Evolutionary conservation across 2,113 vertebrate species (phyloP).

Genomic region (Periophthalmodon schlosseri): DNA sequence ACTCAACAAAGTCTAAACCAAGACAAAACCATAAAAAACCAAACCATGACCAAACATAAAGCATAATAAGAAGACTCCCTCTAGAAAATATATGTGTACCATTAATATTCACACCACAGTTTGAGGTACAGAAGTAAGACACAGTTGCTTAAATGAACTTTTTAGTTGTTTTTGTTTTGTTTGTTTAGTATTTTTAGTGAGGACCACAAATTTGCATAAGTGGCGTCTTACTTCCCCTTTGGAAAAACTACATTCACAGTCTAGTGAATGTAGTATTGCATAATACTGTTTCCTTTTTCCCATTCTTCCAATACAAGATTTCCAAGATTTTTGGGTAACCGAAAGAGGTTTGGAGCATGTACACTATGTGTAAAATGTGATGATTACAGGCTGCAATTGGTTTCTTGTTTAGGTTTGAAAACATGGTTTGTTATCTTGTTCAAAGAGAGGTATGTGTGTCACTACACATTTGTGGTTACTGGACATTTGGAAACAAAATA

Average conservation of each 20-base stretch:
- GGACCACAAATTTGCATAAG: not conserved
- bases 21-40: not conserved
- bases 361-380: constrained; percentile 20
- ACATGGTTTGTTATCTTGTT: not conserved
- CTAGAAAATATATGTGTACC: too few species aligned
- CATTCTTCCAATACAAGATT: constrained; percentile 20
- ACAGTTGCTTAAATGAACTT: not conserved
- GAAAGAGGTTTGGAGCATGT: constrained; percentile 36
- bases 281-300: constrained; percentile 30
- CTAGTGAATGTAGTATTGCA: constrained; percentile 8
- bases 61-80: too few species aligned
- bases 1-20: not conserved
- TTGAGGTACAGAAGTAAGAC: not conserved
- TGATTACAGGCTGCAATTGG: constrained; percentile 14
- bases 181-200: not conserved
- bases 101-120: not conserved
- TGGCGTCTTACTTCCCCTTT: not conserved
- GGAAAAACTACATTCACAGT: constrained; percentile 13
- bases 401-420: constrained; percentile 17
- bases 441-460: not conserved
- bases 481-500: constrained; percentile 2
- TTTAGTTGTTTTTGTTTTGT: not conserved
- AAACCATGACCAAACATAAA: too few species aligned
- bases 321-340: constrained; percentile 39
- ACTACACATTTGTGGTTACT: not conserved